Evolutionary conservation across 2,797 vertebrate species (phyloP).

Genomic region (Alectoris magna): DNA sequence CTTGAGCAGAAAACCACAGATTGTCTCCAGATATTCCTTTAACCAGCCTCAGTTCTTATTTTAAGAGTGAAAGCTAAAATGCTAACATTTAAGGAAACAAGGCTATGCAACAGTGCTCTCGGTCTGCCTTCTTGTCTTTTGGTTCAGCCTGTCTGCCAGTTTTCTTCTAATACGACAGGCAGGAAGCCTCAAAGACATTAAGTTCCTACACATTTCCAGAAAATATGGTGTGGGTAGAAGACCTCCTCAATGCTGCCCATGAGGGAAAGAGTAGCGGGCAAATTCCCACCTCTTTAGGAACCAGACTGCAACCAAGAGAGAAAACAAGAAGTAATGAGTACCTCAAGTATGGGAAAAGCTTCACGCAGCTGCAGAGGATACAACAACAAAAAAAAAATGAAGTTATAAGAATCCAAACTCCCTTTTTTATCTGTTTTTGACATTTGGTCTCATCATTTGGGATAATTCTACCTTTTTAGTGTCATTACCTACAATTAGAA

Average conservation of each 20-base stretch:
- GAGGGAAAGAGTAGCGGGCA: constrained; percentile 4
- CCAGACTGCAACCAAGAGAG: background rate
- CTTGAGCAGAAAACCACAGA: background rate
- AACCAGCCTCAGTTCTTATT: background rate
- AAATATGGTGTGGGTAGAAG: constrained; percentile 19
- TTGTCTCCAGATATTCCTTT: background rate
- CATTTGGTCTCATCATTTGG: background rate
- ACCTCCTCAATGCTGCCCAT: constrained; percentile 16
- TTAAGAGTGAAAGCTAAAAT: background rate
- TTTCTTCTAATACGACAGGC: background rate
- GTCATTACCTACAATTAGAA: background rate
- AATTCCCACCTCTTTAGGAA: constrained; percentile 22
- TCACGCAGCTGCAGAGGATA: background rate
- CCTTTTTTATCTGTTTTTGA: background rate
- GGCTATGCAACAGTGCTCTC: no score
- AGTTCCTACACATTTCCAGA: background rate
- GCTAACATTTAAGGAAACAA: background rate
- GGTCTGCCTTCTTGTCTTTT: background rate
- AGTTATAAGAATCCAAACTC: background rate
- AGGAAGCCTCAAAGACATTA: background rate
- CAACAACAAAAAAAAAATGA: background rate
- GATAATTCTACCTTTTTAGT: background rate
- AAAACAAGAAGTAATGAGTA: background rate
- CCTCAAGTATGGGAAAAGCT: background rate
- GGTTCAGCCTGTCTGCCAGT: background rate